Evolutionary conservation across 2,797 vertebrate species (phyloP), one percentile per base, ranked within the genome.

Genomic region (Parambassis ranga): DNA sequence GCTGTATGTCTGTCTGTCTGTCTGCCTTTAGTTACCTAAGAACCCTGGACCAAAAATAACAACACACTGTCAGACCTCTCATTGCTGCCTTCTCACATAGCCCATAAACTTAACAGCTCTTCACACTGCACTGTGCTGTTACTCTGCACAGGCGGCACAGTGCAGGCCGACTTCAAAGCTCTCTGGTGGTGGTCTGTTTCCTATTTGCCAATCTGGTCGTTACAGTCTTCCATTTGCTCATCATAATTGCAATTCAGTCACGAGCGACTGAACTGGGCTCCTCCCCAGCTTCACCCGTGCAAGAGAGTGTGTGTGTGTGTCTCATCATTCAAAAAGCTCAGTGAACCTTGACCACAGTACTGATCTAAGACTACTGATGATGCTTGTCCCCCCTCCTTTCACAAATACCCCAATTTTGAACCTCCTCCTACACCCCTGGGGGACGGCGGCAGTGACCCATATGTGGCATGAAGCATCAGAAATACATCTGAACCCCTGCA

Each of bases 41-140:
- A 84, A 58, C 70, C 69, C 55, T 0, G 16, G 37, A 84, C 87
- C 82, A 85, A 87, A 90, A 89, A 89, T 89, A 88, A 86, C 85
- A 82, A 71, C 84, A 67, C 57, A 33, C 64, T 58, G 71, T 80
- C 62, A 57, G 71, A 72, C 69, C 80, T 75, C 81, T 77, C 22
- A 19, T 42, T 74, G 71, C 84, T 71, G 38, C 71, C 84, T 71
- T 85, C 89, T 87, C 85, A 85, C 65, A 71, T 87, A 62, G 73
- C 86, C 70, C 44, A 77, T 87, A 86, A 89, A 88, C 72, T 83
- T 84, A 75, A 83, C 86, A 73, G 77, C 83, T 83, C 77, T 28
- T 39, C 58, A 15, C 26, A 26, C 68, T 26, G 64, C 74, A n/a
- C 76, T 43, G 55, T 22, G 10, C 56, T 33, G 7, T 48, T 57